Conservation (phyloP, 2,113 vertebrate genomes). For the Pseudopodoces humilis region DNA sequence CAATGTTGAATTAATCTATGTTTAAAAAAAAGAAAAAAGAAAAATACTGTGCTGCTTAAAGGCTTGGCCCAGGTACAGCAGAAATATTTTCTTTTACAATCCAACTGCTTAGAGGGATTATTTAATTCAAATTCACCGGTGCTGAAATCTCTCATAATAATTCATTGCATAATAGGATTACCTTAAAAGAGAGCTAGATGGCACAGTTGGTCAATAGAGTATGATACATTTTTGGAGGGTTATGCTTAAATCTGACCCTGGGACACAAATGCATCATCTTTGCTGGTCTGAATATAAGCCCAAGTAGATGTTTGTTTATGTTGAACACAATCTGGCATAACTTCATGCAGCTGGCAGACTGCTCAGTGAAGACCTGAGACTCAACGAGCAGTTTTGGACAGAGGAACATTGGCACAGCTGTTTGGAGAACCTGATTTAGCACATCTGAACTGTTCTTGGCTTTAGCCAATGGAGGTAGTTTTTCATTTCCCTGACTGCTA, state of each 20-base stretch:
- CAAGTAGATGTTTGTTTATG: conserved; percentile 41
- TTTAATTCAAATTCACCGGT: background rate
- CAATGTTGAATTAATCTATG: background rate
- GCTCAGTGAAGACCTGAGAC: conserved; percentile 34
- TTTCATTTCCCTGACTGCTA: conserved; percentile 22
- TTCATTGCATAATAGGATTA: conserved; percentile 54
- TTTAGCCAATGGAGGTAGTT: background rate
- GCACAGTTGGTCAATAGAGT: conserved; percentile 3
- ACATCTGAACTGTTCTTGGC: conserved; percentile 39
- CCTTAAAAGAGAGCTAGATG: conserved; percentile 25
- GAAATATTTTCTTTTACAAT: conserved; percentile 34
- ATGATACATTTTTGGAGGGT: background rate
- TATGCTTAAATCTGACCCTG: conserved; percentile 28
- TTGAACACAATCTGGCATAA: conserved; percentile 17
- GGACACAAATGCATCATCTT: background rate
- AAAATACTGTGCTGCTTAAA: background rate
- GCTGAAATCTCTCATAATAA: conserved; percentile 18
- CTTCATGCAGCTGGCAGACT: conserved; percentile 9
- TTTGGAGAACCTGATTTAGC: conserved; percentile 50
- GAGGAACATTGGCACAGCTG: conserved; percentile 60
- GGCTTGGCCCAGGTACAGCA: conserved; percentile 4
- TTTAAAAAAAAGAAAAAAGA: background rate
- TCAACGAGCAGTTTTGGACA: conserved; percentile 49
- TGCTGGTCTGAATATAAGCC: background rate
- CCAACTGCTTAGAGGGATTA: conserved; percentile 17